Percentiles rank a stretch among this genome's conserved stretches.
Evolutionary conservation across 2,797 vertebrate genomes (phyloP).

Genomic region (Acipenser oxyrinchus): DNA sequence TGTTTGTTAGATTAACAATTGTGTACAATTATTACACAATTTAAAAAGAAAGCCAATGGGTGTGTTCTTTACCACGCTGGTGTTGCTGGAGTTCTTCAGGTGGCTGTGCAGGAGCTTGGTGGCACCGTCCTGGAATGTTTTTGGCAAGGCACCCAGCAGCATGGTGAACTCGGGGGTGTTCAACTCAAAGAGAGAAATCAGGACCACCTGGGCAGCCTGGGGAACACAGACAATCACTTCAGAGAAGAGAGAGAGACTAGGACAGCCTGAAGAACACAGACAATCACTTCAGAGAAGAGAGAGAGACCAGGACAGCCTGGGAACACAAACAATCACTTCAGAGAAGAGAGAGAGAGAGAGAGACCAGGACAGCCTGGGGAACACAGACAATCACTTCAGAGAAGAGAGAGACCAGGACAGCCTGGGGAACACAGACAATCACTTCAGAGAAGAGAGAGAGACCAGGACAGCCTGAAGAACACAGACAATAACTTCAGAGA

Average conservation of each 20-base stretch:
- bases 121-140: slow-evolving; percentile 97
- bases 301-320: no score
- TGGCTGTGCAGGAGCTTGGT: slow-evolving; percentile 95
- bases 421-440: no score
- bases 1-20: no score
- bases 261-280: background rate
- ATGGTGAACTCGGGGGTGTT: slow-evolving; percentile 98
- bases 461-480: no score
- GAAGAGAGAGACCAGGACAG: no score
- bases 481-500: no score
- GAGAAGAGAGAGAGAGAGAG: no score
- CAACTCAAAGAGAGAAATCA: slow-evolving; percentile 90
- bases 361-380: no score
- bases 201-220: slow-evolving; percentile 90
- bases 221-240: slow-evolving; percentile 14
- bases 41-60: background rate
- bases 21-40: background rate
- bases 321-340: no score
- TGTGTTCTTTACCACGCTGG: slow-evolving; percentile 71
- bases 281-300: no score
- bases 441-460: no score
- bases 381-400: no score
- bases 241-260: slow-evolving; percentile 6
- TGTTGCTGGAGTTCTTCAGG: slow-evolving; percentile 90
- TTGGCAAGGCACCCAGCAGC: slow-evolving; percentile 94